Percentiles rank a stretch among this genome's conserved stretches.
Conservation (phyloP, 92 coral and sea anemone species). For the Zoanthus sansibaricus region DNA sequence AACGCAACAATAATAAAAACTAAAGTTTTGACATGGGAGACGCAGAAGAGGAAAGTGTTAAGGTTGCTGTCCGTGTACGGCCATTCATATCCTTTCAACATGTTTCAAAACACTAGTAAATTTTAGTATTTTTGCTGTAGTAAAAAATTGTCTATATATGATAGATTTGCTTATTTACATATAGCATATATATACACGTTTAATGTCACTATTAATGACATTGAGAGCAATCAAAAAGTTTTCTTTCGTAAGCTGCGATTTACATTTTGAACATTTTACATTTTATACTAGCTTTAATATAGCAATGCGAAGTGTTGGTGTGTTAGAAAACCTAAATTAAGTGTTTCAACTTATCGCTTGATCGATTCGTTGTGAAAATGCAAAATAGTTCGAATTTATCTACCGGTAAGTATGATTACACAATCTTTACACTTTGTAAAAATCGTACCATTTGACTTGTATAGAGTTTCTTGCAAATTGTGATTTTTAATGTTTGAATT, state of each 20-base stretch:
- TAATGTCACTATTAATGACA: background rate
- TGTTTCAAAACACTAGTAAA: background rate
- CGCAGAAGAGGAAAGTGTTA: constrained; percentile 3
- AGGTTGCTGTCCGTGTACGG: background rate
- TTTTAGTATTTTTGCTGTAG: background rate
- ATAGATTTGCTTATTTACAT: background rate
- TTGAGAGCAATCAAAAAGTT: background rate
- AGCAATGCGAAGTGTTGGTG: too few species aligned
- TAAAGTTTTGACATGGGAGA: background rate
- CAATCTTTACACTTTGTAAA: too few species aligned
- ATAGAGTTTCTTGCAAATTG: too few species aligned
- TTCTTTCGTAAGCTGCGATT: background rate
- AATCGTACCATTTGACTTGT: too few species aligned
- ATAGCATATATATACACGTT: background rate
- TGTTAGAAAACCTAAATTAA: too few species aligned
- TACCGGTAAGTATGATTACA: too few species aligned
- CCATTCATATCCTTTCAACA: background rate
- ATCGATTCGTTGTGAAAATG: too few species aligned
- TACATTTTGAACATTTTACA: background rate
- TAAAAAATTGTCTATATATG: background rate
- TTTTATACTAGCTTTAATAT: too few species aligned
- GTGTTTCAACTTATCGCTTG: too few species aligned
- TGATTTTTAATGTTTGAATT: too few species aligned
- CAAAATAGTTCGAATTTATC: too few species aligned
- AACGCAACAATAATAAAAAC: background rate